Base-by-base conservation (phyloP, 2,113 vertebrate genomes). In the Passer domesticus region DNA sequence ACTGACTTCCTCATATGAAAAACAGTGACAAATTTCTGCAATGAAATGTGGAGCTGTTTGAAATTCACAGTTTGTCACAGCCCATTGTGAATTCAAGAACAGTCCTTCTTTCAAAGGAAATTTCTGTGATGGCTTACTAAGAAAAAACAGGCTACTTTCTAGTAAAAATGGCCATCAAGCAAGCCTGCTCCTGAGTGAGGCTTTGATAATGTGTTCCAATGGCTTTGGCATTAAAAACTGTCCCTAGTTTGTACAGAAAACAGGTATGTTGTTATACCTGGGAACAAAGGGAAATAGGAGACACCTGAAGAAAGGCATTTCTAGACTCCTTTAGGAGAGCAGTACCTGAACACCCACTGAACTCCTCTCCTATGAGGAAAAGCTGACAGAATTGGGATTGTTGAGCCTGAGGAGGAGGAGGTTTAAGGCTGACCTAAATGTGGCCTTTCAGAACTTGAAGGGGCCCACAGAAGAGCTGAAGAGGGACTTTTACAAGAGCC, bases 1-100 rank as follows among this genome's bases (percentile, higher is more conserved):
- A 0, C 27, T 20, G 55, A 27, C 46, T 55, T 70, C 9, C 15
- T 77, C 24, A 5, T 58, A n/a, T 35, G 33, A 63, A 85, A 44
- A 82, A 73, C 73, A 27, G 50, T 6, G 9, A 90, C 39, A 80
- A 47, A 37, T n/a, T 76, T 56, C 81, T 80, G 30, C 64, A 67
- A 52, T 0, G 1, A 77, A 63, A 86, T 22, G 62, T 46, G 47
- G 41, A 90, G 18, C 75, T 88, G 43, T 20, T 95, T 93, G 79
- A 94, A 95, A 95, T 93, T 86, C 90, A 83, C 23, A 31, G 78
- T 83, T 80, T 83, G 75, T 78, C 87, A 74, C 52, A 74, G 90
- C 56, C 90, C 47, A 33, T 72, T 69, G 66, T 60, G 83, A 90
- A 90, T 89, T 96, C 88, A 84, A 53, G 77, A 89, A 41, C 35